Base-by-base conservation (phyloP, 2,797 vertebrate species). In the Gorsachius magnificus region DNA sequence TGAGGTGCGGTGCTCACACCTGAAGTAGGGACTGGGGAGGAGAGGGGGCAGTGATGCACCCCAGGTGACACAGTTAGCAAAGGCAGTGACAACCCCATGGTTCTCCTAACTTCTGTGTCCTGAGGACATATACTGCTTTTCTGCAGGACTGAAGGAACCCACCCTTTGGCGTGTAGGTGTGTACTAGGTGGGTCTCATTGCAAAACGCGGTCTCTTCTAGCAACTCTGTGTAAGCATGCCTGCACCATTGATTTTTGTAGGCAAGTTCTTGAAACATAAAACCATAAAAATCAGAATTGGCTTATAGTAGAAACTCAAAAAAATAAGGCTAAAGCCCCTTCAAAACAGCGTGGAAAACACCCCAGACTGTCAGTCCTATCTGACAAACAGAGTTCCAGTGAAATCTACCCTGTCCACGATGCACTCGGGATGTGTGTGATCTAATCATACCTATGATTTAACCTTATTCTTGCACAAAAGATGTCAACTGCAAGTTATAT, bases 331-430 rank as follows among this genome's bases (percentile, higher is more conserved):
- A 35, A 57, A 28, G 9, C 3, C 16, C 11, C 36, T 58, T 64
- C 13, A 28, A 13, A 76, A 25, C 13, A 46, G 29, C 9, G 8
- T 12, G 26, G 41, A 68, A 46, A 81, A 18, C 60, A 71, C 1
- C 38, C 36, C 54, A 51, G 64, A 22, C 19, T 57, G 43, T 5
- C 38, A 53, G 58, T n/a, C 33, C 13, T 41, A 5, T 13, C 46
- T 66, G 29, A 33, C 35, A 13, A 33, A 65, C 5, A 17, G 48
- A 35, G 25, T 70, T 24, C 18, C 58, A 20, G 26, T 63, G 68
- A 38, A 28, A 38, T 58, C 21, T 38, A 26, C 43, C 25, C 29
- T 41, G 18, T 16, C 48, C 1, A 3, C 2, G 0, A 4, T 21
- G 65, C 12, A 1, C n/a, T 72, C 43, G 3, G 53, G 60, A 16